Base-by-base conservation (phyloP, 2,888 invertebrate species). In the Orthosia gothica region DNA sequence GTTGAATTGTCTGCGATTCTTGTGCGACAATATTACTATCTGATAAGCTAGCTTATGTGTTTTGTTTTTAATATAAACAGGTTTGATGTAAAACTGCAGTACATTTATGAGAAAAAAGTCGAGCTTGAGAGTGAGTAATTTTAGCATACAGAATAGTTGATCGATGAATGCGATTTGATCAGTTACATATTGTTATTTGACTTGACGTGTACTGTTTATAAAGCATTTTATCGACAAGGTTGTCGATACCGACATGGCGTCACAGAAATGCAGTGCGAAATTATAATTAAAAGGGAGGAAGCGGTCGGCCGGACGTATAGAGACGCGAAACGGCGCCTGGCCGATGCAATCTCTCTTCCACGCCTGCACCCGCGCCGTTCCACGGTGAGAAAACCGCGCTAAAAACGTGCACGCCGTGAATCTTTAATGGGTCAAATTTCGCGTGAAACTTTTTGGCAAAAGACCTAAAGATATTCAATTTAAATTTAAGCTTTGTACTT, bases 251-350 rank as follows among this genome's bases (percentile, higher is more conserved):
- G 76, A 74, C 77, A 76, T 86, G 84, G 84, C 86, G 85, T 89
- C 87, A 88, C 82, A 89, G 89, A 87, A 92, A 91, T 91, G 92
- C 92, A 92, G 90, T 86, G 92, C 92, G 85, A 95, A 94, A 94
- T 93, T 91, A 92, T 94, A 95, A 95, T 95, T 93, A 93, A 87
- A 93, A 94, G 93, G 92, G 94, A 95, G 95, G 95, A 96, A 95
- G 94, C 92, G 92, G 81, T 71, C 79, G 89, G 90, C 94, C 95
- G 95, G 95, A 95, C 93, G 91, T 88, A 74, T 59, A 84, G 85
- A 89, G 92, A 91, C 89, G 92, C 92, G 88, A 92, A 93, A 91
- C 91, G 91, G 93, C 94, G 94, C 92, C 94, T 89, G 89, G 83
- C 83, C 93, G 95, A 95, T 95, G 93, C 93, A 93, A 95, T 95